A percentile compares a stretch with the other conserved stretches of the same genome.
Evolutionary conservation across 2,888 invertebrate species (phyloP).

Genomic region (Tenthredo mesomela): DNA sequence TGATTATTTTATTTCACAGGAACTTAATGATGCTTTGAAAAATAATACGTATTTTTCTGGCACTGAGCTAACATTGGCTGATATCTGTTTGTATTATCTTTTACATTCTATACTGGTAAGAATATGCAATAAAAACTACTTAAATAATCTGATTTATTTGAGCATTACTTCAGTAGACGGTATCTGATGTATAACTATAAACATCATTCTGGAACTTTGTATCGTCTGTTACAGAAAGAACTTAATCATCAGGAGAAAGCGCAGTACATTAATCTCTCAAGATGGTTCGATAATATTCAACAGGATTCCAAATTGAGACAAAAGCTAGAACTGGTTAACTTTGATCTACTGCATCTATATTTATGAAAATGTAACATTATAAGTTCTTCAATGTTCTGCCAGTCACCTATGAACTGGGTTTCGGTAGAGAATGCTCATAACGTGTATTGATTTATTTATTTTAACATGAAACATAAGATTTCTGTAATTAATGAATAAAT

Average conservation of each 20-base stretch:
- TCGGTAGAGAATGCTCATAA: background rate
- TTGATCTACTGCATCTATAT: conserved; percentile 73
- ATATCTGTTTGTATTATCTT: conserved; percentile 85
- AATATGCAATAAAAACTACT: conserved; percentile 40
- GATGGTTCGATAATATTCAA: conserved; percentile 90
- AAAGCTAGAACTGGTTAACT: conserved; percentile 78
- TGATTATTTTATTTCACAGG: conserved; percentile 70
- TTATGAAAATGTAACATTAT: conserved; percentile 60
- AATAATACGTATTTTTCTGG: conserved; percentile 82
- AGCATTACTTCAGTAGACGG: conserved; percentile 9
- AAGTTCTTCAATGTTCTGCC: background rate
- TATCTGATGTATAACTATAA: conserved; percentile 18
- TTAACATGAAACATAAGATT: background rate
- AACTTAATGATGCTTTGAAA: conserved; percentile 80
- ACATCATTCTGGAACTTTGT: conserved; percentile 42
- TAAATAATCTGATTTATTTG: background rate
- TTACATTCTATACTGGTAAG: conserved; percentile 85
- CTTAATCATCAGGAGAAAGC: conserved; percentile 85
- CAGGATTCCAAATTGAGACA: conserved; percentile 83
- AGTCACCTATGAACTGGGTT: background rate
- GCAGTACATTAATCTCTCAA: conserved; percentile 84
- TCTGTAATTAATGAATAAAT: conserved; percentile 24
- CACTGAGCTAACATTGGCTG: conserved; percentile 83
- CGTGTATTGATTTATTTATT: background rate
- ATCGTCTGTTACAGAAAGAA: conserved; percentile 80